Percentiles rank a stretch among this genome's conserved stretches.
phyloP scores from a whole-genome alignment of 1,140 invertebrate genomes.

The Drosophila teissieri region DNA sequence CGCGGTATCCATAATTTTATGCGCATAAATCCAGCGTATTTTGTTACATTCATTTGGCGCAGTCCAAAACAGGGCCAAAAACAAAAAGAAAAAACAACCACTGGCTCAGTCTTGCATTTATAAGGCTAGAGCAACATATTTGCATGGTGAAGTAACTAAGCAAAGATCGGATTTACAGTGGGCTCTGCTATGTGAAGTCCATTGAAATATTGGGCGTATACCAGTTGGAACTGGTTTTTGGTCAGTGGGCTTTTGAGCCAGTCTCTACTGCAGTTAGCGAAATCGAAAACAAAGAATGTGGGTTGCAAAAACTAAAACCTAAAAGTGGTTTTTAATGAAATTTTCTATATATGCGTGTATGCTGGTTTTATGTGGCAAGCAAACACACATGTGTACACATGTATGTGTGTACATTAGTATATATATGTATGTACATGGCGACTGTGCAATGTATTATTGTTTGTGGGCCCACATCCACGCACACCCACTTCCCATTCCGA shows the following conservation, averaged over 20 bases:
- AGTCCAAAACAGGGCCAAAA: slow-evolving; percentile 23
- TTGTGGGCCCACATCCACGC: slow-evolving; percentile 41
- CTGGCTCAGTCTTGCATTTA: slow-evolving; percentile 50
- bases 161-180: slow-evolving; percentile 15
- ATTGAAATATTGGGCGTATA: neutral
- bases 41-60: slow-evolving; percentile 35
- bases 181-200: neutral
- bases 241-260: slow-evolving; percentile 7
- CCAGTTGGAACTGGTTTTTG: neutral
- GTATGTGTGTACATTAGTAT: no score
- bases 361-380: slow-evolving; percentile 20
- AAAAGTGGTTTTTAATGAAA: slow-evolving; percentile 77
- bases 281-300: slow-evolving; percentile 68
- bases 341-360: slow-evolving; percentile 42
- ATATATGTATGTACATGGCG: neutral
- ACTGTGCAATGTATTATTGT: slow-evolving; percentile 39
- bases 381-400: neutral
- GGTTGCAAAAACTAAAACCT: slow-evolving; percentile 73
- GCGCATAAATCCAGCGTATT: slow-evolving; percentile 39
- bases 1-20: slow-evolving; percentile 23
- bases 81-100: neutral
- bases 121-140: slow-evolving; percentile 77
- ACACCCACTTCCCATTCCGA: slow-evolving; percentile 31
- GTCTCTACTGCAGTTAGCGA: slow-evolving; percentile 42
- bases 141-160: slow-evolving; percentile 72